Conservation (phyloP, 2,113 vertebrate genomes). For the Clupea harengus region DNA sequence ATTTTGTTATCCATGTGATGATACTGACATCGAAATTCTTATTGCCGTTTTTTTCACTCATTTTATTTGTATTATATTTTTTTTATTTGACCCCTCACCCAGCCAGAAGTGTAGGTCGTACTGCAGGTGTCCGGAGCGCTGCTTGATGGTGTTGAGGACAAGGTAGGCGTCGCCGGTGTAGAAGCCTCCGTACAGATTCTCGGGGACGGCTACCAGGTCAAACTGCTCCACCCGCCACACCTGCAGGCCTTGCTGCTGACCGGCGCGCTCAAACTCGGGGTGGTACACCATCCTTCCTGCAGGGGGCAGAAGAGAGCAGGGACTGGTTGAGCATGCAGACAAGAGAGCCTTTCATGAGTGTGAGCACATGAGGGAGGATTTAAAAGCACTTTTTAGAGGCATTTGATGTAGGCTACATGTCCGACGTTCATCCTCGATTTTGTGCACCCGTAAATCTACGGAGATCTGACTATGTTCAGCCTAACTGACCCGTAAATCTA, state of each 20-base stretch:
- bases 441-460: not conserved
- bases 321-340: not conserved
- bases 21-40: not conserved
- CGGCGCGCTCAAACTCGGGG: constrained; percentile 87
- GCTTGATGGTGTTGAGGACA: constrained; percentile 89
- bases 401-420: not conserved
- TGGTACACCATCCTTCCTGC: constrained; percentile 87
- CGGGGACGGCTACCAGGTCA: constrained; percentile 88
- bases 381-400: not conserved
- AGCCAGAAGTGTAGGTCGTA: constrained; percentile 97
- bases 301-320: constrained; percentile 29
- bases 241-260: constrained; percentile 87
- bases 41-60: not conserved
- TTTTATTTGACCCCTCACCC: constrained; percentile 70
- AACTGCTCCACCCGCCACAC: constrained; percentile 97
- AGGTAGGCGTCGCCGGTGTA: constrained; percentile 93
- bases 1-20: not conserved
- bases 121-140: constrained; percentile 85
- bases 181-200: constrained; percentile 88
- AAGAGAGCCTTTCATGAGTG: not conserved
- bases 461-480: not conserved
- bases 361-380: not conserved
- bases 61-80: too few relatives aligned
- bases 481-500: not conserved
- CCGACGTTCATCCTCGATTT: not conserved